Conservation (phyloP, 2,113 vertebrate genomes). For the Serinus canaria region DNA sequence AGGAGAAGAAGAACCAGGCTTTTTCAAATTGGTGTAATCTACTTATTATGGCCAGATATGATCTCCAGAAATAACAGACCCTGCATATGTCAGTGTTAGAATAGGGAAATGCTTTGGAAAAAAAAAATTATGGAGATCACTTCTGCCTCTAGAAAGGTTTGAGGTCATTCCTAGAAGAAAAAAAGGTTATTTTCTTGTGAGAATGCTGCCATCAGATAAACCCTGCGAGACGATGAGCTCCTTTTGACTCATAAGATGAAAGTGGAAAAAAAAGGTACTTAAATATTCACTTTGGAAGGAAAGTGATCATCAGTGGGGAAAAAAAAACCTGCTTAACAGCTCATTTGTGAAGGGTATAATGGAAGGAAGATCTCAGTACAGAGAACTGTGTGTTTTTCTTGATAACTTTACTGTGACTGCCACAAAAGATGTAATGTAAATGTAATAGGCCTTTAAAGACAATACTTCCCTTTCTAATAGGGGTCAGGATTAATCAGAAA, state of each 20-base stretch:
- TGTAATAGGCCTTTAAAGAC: slow-evolving; percentile 8
- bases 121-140: not conserved
- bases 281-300: slow-evolving; percentile 13
- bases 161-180: not conserved
- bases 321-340: not conserved
- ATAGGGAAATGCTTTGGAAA: not conserved
- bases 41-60: not conserved
- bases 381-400: not conserved
- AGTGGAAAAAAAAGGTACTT: slow-evolving; percentile 2
- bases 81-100: not conserved
- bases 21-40: not conserved
- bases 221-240: not conserved
- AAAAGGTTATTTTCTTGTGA: not conserved
- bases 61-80: not conserved
- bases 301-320: not conserved
- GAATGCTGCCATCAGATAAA: not conserved
- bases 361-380: not conserved
- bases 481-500: slow-evolving; percentile 31
- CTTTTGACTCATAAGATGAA: slow-evolving; percentile 14
- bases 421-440: not conserved
- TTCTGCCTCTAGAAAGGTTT: not conserved
- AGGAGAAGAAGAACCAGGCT: not conserved
- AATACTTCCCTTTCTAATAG: not conserved
- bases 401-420: not conserved
- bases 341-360: not conserved